phyloP scores from a whole-genome alignment of 2,797 vertebrate genomes.

The Notolabrus celidotus region DNA sequence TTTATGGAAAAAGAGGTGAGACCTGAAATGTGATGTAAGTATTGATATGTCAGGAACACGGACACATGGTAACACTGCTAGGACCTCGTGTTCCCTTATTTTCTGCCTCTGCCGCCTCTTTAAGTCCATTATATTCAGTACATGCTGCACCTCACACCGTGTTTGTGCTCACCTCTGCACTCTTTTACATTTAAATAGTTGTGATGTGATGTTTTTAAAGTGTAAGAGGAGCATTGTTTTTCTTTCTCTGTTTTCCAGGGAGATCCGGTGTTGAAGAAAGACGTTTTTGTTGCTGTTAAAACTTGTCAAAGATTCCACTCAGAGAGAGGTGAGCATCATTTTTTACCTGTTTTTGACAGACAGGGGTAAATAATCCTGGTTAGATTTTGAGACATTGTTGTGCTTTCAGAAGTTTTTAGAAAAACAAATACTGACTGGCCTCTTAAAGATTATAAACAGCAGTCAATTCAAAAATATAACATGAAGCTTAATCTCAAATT shows the following conservation, averaged over 20 bases:
- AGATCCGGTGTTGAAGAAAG: constrained; percentile 53
- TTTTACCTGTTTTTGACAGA: neutral
- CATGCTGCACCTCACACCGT: constrained; percentile 1
- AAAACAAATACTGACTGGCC: no score
- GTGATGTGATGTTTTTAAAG: neutral
- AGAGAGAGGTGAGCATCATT: constrained; percentile 65
- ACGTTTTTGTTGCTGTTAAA: constrained; percentile 83
- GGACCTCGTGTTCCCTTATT: constrained; percentile 21
- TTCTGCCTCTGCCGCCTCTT: constrained; percentile 12
- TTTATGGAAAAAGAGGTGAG: neutral
- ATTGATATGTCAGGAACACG: neutral
- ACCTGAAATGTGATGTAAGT: neutral
- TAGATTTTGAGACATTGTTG: no score
- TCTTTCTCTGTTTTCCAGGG: constrained; percentile 58
- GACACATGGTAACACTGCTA: neutral
- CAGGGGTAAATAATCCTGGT: no score
- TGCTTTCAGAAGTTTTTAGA: no score
- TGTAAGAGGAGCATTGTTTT: neutral
- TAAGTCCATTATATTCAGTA: neutral
- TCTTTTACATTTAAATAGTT: neutral
- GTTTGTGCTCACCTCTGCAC: neutral
- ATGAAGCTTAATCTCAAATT: no score
- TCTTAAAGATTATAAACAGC: no score
- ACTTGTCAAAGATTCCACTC: constrained; percentile 79
- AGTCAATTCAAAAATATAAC: no score